A percentile compares a stretch with the other conserved stretches of the same genome.
These are phyloP conservation scores for Terrapene triunguis DNA, from an alignment of 2,113 vertebrate species.

Conservation along the genomic window DNA sequence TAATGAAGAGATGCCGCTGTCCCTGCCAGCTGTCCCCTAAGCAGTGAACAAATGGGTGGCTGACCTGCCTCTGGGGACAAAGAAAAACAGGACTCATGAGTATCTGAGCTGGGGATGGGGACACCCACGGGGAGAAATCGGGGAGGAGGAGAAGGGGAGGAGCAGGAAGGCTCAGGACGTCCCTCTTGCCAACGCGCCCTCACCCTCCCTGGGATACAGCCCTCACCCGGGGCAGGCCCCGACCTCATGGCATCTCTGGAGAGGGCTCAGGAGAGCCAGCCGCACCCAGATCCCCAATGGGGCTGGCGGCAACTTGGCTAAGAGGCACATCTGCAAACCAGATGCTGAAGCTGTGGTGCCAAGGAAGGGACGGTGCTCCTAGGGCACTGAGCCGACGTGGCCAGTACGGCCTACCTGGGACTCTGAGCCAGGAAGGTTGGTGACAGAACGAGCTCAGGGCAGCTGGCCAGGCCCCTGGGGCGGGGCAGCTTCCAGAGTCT, in stretches of 20 bases:
- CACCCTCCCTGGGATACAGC: background rate
- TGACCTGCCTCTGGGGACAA: conserved; percentile 90
- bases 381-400: too few relatives aligned
- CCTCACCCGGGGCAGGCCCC: background rate
- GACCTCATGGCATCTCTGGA: background rate
- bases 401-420: too few relatives aligned
- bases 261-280: background rate
- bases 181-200: background rate
- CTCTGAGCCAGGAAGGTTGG: background rate
- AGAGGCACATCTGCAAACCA: background rate
- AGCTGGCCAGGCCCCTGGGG: background rate
- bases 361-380: background rate
- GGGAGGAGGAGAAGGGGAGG: background rate
- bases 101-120: background rate
- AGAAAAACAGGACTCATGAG: conserved; percentile 55
- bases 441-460: background rate
- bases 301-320: background rate
- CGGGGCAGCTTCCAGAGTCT: background rate
- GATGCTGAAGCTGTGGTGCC: background rate
- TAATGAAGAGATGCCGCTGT: conserved; percentile 94
- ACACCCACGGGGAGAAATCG: too few relatives aligned
- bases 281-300: too few relatives aligned
- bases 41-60: conserved; percentile 92
- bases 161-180: background rate
- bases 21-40: conserved; percentile 98